Evolutionary conservation across 2,113 vertebrate species (phyloP).

Genomic region (Oxygymnocypris stewartii): DNA sequence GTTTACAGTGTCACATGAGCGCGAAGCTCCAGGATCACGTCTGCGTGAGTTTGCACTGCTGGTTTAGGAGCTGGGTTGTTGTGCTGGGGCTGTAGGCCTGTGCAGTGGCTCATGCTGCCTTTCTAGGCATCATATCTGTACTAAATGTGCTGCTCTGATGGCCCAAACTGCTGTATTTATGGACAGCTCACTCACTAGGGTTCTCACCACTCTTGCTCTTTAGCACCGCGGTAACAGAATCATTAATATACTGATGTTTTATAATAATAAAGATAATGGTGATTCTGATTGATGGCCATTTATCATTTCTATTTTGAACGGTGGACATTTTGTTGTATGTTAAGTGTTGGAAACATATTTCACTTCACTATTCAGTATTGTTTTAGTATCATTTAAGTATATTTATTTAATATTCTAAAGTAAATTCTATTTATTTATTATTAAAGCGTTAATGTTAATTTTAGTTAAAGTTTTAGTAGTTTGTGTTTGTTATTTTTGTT

Average conservation of each 20-base stretch:
- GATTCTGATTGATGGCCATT: too few relatives aligned
- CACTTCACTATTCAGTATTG: too few relatives aligned
- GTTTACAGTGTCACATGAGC: slow-evolving; percentile 10
- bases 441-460: too few relatives aligned
- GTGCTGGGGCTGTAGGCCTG: background rate
- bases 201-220: background rate
- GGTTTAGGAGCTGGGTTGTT: background rate
- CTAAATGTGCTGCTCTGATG: background rate
- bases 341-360: too few relatives aligned
- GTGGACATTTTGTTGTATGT: too few relatives aligned
- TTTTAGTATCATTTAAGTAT: too few relatives aligned
- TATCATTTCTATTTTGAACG: too few relatives aligned
- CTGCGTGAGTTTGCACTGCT: background rate
- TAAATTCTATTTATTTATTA: too few relatives aligned
- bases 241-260: background rate
- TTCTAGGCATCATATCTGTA: background rate
- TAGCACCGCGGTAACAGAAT: background rate
- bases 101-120: background rate
- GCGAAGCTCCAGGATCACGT: background rate
- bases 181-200: background rate
- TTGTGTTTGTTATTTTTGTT: too few relatives aligned
- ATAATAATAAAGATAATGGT: too few relatives aligned
- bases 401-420: too few relatives aligned
- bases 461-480: too few relatives aligned
- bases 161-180: background rate